Evolutionary conservation across 64 coral and sea anemone species (phyloP).

Genomic region (Trachythela sp.): DNA sequence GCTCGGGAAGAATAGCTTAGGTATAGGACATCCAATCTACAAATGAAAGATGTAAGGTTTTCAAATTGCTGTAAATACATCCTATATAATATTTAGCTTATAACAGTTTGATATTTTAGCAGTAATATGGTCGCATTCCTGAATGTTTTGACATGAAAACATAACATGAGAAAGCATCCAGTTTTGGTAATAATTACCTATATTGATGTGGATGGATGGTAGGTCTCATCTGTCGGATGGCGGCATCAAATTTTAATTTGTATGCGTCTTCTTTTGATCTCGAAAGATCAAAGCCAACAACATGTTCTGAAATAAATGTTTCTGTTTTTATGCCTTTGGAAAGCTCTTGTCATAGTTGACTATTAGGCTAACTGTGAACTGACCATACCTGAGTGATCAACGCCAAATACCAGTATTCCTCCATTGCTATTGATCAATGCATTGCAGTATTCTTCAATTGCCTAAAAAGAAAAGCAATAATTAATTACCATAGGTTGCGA

Average conservation of each 20-base stretch:
- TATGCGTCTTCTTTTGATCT: background rate
- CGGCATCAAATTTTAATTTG: background rate
- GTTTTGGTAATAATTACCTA: background rate
- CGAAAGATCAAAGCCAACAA: background rate
- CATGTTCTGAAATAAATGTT: background rate
- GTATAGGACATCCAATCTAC: background rate
- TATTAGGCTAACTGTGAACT: background rate
- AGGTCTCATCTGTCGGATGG: background rate
- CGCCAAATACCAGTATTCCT: constrained; percentile 4
- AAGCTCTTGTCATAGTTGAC: background rate
- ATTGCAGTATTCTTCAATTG: background rate
- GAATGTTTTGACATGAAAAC: no score
- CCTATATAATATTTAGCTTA: background rate
- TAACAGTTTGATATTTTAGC: no score
- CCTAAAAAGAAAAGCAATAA: background rate
- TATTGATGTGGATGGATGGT: constrained; percentile 6
- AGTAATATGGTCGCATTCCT: no score
- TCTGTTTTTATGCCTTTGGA: background rate
- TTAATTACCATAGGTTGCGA: background rate
- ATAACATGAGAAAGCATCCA: background rate
- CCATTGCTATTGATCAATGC: background rate
- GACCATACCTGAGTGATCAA: background rate
- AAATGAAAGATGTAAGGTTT: background rate
- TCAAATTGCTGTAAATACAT: background rate
- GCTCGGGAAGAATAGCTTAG: background rate